Evolutionary conservation across 2,113 vertebrate genomes (phyloP).

Genomic region (Vulpes vulpes): DNA sequence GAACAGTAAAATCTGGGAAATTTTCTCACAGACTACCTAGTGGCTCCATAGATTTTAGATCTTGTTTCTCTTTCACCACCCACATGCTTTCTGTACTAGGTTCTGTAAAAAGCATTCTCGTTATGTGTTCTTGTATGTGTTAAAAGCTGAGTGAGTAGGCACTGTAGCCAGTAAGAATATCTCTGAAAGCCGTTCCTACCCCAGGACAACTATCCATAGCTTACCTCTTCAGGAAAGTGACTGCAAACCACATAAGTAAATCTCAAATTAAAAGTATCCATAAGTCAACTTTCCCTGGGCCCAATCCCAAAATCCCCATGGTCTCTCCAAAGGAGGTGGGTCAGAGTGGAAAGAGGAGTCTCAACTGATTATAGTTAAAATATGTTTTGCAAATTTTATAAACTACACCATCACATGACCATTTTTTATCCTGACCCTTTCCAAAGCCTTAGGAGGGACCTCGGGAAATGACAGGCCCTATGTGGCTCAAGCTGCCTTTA

Average conservation of each 20-base stretch:
- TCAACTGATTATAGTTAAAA: neutral
- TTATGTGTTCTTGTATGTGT: rapidly evolving
- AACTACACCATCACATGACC: neutral
- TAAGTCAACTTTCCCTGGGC: neutral
- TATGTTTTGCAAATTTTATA: neutral
- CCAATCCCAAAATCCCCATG: neutral
- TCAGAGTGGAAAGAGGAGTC: neutral
- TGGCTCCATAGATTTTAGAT: neutral
- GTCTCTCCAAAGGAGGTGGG: neutral
- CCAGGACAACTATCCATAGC: neutral
- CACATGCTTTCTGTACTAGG: neutral
- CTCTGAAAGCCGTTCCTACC: neutral
- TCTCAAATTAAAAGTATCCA: neutral
- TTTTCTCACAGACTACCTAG: neutral
- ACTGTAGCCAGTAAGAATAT: neutral
- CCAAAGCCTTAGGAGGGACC: neutral
- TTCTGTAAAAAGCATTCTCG: neutral
- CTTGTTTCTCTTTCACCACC: neutral
- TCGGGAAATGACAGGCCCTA: neutral
- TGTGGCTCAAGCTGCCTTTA: neutral
- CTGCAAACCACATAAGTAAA: neutral
- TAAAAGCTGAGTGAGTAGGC: neutral
- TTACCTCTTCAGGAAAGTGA: neutral
- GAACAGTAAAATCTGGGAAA: neutral
- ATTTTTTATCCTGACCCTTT: neutral